Evolutionary conservation across 2,888 invertebrate genomes (phyloP), one percentile per base, ranked within the genome.

Genomic region (Ormyrus labotus): DNA sequence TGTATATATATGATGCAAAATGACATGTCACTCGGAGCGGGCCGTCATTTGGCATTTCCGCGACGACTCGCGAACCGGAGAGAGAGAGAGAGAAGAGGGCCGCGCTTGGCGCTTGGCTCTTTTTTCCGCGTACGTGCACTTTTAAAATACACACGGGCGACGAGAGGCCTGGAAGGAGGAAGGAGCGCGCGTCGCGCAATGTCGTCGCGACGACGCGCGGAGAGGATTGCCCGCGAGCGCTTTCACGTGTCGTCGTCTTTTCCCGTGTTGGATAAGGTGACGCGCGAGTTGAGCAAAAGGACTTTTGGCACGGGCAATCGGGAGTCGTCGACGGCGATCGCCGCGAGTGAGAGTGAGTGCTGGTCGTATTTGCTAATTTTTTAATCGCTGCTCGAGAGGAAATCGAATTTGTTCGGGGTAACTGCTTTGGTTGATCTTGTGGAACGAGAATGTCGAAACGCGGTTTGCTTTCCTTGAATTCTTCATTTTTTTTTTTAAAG

Each of bases 121-220:
- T 53, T 67, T 76, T 81, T 81, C 72, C 76, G 76, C 53, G 58
- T 81, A 71, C 72, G 76, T 72, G 80, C 65, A 53, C 11, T 58
- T 74, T 74, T 57, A 50, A 74, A 64, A 45, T 58, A 64, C 34
- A 64, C 55, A 53, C 34, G 63, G 4, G 19, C 19, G 19, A 19
- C 19, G 19, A 19, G 9, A 48, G 34, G 34, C 34, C 34, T 13
- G 19, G 48, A 48, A 77, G 9, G 50, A 34, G 53, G 60, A 72
- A 65, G 10, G 34, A 34, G 70, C 67, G 19, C 19, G 19, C 19
- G 19, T 19, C 19, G 19, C 48, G 64, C 64, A 34, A 34, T 34
- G 3, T 34, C 4, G 5, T 8, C 76, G 51, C 50, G 6, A 10
- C 48, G 48, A 13, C 19, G 48, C 47, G 73, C 53, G 75, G 47